A percentile compares a stretch with the other conserved stretches of the same genome.
Evolutionary conservation across 2,797 vertebrate genomes (phyloP).

Genomic region (Artibeus jamaicensis): DNA sequence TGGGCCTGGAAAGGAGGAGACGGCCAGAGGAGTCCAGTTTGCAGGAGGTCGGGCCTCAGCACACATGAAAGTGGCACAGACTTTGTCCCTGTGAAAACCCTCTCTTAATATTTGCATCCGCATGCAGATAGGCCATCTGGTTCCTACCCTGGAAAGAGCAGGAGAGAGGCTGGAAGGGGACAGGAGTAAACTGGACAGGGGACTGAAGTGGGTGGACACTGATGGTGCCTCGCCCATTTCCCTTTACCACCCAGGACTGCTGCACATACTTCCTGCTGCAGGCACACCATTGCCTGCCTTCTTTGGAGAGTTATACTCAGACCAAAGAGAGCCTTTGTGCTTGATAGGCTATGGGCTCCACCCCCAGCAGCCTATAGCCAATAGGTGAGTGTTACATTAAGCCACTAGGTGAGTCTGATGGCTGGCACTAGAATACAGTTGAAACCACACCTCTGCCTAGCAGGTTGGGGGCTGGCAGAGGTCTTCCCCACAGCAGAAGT

Average conservation of each 20-base stretch:
- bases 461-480: background rate
- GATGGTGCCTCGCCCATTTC: background rate
- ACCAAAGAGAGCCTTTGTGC: background rate
- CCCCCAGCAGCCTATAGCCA: background rate
- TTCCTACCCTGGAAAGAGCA: background rate
- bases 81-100: background rate
- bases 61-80: background rate
- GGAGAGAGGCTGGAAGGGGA: background rate
- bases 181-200: background rate
- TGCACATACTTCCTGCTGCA: background rate
- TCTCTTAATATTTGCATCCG: background rate
- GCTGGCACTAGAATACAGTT: background rate
- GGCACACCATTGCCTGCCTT: background rate
- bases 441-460: background rate
- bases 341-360: background rate
- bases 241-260: background rate
- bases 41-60: background rate
- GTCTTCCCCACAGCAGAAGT: background rate
- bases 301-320: background rate
- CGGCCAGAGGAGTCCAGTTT: background rate
- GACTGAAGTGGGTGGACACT: background rate
- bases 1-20: background rate
- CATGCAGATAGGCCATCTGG: background rate
- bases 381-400: background rate
- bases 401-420: background rate